Evolutionary conservation across 2,113 vertebrate species (phyloP).

Genomic region (Cyprinodon tularosa): DNA sequence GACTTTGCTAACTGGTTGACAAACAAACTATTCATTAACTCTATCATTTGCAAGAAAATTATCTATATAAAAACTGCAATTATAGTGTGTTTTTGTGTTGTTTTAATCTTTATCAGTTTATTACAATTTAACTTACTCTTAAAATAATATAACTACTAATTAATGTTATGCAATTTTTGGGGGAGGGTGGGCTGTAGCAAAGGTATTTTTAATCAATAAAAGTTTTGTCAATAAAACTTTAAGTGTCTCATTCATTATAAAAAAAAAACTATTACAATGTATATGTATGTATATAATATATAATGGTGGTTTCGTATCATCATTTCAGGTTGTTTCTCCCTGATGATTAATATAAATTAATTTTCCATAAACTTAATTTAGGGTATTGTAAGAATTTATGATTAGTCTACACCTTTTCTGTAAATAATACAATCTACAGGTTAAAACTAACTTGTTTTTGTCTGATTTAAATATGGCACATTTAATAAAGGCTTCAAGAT

Average conservation of each 20-base stretch:
- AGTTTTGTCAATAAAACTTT: too few species aligned
- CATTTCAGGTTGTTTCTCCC: neutral
- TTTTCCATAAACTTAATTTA: neutral
- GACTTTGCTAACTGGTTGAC: neutral
- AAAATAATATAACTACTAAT: too few species aligned
- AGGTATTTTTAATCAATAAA: too few species aligned
- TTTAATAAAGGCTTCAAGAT: neutral
- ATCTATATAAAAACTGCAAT: too few species aligned
- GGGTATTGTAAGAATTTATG: neutral
- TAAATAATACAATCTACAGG: neutral
- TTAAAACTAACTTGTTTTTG: neutral
- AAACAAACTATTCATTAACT: neutral
- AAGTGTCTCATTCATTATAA: too few species aligned
- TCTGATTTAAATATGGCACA: neutral
- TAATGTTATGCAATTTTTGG: too few species aligned
- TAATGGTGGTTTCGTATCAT: neutral
- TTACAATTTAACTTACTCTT: too few species aligned
- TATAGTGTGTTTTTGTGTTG: too few species aligned
- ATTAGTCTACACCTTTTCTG: neutral
- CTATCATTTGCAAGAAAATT: neutral
- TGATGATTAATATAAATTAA: neutral
- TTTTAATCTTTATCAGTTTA: too few species aligned
- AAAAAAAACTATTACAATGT: too few species aligned
- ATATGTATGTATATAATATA: too few species aligned
- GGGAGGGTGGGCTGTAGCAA: too few species aligned